Base-by-base conservation (phyloP, 2,888 invertebrate genomes). In the Dicycla oo region DNA sequence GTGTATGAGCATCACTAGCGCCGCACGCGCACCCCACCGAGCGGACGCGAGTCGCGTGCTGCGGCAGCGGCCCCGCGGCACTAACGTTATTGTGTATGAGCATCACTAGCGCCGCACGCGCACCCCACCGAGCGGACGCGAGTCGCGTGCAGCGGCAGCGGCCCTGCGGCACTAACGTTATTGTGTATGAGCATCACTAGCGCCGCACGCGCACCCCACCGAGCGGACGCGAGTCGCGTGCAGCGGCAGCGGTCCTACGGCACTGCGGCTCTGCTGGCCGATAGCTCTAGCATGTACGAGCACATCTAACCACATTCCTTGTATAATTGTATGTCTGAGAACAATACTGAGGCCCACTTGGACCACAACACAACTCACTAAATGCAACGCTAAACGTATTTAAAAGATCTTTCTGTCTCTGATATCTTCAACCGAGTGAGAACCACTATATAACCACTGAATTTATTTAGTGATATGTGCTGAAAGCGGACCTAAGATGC, bases 241-340 rank as follows among this genome's bases (percentile, higher is more conserved):
- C 34, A 0, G 34, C 34, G n/a, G n/a, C n/a, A n/a, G n/a, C n/a
- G n/a, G n/a, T n/a, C 34, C 34, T 34, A 6, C 34, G 34, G 34
- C 34, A 34, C 34, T 34, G 38, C 1, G n/a, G 20, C 43, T 0
- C 23, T 43, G 47, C 58, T 15, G 56, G 40, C 20, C 23, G 66
- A 38, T 47, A 61, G 56, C 78, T 58, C 72, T 20, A 4, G 49
- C 43, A 34, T 49, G 30, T 74, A 34, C 34, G 3, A 34, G 34
- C 6, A 70, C 45, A 60, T 65, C 65, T 74, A 47, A 51, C 64
- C 53, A 69, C 38, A 30, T 63, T 63, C 40, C 26, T 53, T 72
- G 58, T n/a, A 53, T 30, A 23, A 13, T 47, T 3, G 57, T 38
- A 58, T 34, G 43, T 51, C 57, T 26, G 8, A 57, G 34, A 57